A percentile compares a stretch with the other conserved stretches of the same genome.
phyloP scores from a whole-genome alignment of 1,140 invertebrate genomes.

The Cherax destructor region DNA sequence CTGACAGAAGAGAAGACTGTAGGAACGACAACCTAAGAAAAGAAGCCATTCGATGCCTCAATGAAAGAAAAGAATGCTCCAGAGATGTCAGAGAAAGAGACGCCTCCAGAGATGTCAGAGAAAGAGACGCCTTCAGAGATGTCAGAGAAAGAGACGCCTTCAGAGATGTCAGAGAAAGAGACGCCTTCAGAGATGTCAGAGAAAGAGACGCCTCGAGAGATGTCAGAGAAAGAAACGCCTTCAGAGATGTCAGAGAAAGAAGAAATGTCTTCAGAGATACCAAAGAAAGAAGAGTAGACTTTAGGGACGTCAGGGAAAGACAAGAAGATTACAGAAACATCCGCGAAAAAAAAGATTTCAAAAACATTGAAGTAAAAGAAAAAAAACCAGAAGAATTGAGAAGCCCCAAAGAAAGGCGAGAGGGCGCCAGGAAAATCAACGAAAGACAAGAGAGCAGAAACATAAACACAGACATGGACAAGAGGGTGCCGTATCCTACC shows the following conservation, averaged over 20 bases:
- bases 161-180: background rate
- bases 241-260: background rate
- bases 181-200: background rate
- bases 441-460: background rate
- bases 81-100: background rate
- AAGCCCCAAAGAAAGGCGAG: background rate
- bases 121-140: background rate
- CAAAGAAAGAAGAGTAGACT: background rate
- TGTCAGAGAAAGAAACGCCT: background rate
- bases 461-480: background rate
- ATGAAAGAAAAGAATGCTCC: background rate
- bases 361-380: background rate
- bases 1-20: too few species aligned
- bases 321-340: background rate
- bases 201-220: too few species aligned
- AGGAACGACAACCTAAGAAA: background rate
- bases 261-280: background rate
- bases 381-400: background rate
- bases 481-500: background rate
- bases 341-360: background rate
- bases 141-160: background rate
- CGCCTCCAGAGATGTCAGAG: background rate
- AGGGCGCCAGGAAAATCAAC: background rate
- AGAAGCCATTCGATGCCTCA: slow-evolving; percentile 2
- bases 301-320: background rate